phyloP scores from a whole-genome alignment of 1,140 invertebrate genomes.

The Wiebesia pumilae region DNA sequence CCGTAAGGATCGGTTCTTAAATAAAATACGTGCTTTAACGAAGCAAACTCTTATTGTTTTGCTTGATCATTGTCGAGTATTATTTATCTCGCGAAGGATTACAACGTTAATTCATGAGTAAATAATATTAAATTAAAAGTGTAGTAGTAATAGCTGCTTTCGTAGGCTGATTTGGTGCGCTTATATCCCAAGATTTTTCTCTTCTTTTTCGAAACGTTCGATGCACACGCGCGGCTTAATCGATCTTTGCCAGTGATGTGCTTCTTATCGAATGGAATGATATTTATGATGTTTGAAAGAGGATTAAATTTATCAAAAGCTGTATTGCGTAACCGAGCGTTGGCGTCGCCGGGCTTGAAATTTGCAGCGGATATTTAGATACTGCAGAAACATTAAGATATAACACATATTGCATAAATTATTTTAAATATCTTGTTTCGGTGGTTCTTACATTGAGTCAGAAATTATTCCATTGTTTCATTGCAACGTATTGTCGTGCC shows the following conservation, averaged over 20 bases:
- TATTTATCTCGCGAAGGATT: not conserved
- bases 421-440: not conserved
- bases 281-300: not conserved
- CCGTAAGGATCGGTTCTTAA: not conserved
- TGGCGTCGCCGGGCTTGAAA: not conserved
- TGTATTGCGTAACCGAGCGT: not conserved
- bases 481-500: not conserved
- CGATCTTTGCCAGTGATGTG: not conserved
- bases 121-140: not conserved
- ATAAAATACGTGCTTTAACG: not conserved
- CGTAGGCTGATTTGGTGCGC: not conserved
- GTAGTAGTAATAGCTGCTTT: not conserved
- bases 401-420: not conserved
- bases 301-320: constrained; percentile 37
- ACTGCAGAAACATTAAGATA: constrained; percentile 1
- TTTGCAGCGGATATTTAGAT: constrained; percentile 24
- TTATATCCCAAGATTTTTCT: not conserved
- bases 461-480: not conserved
- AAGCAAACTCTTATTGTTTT: not conserved
- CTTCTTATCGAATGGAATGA: constrained; percentile 16
- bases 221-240: constrained; percentile 6
- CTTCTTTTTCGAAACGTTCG: constrained; percentile 8
- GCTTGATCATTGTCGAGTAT: not conserved
- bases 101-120: not conserved
- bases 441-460: not conserved